Conservation (phyloP, 2,888 invertebrate genomes). For the Piscicola geometra region DNA sequence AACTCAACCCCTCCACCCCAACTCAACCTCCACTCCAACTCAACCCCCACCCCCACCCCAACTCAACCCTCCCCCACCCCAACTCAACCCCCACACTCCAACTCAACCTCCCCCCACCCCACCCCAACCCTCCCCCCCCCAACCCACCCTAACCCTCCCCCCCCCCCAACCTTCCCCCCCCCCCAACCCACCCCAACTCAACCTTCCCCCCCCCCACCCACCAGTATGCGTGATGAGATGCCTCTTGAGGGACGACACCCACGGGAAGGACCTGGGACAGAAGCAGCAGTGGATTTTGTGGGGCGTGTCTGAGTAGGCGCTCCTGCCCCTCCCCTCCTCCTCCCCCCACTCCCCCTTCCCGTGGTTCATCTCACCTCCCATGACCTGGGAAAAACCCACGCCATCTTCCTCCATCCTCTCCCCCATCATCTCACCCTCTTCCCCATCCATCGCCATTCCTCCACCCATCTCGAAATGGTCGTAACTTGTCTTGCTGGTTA, state of each 20-base stretch:
- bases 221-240: conserved; percentile 90
- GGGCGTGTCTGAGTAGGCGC: conserved; percentile 89
- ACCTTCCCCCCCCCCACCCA: conserved; percentile 41
- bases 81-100: neutral
- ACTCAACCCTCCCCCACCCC: too few relatives aligned
- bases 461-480: too few relatives aligned
- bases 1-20: too few relatives aligned
- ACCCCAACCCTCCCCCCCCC: too few relatives aligned
- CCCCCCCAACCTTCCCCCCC: too few relatives aligned
- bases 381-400: too few relatives aligned
- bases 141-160: too few relatives aligned
- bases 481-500: too few relatives aligned
- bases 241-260: conserved; percentile 89
- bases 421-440: neutral
- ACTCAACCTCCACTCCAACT: too few relatives aligned
- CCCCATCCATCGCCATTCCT: neutral
- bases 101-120: too few relatives aligned
- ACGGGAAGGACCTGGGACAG: conserved; percentile 88
- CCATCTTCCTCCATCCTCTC: neutral
- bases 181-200: neutral
- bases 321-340: conserved; percentile 60
- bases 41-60: too few relatives aligned
- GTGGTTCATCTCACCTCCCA: neutral
- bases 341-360: neutral
- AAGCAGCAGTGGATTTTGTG: conserved; percentile 86